A percentile compares a stretch with the other conserved stretches of the same genome.
Evolutionary conservation across 2,113 vertebrate species (phyloP).

Genomic region (Nematolebias whitei): DNA sequence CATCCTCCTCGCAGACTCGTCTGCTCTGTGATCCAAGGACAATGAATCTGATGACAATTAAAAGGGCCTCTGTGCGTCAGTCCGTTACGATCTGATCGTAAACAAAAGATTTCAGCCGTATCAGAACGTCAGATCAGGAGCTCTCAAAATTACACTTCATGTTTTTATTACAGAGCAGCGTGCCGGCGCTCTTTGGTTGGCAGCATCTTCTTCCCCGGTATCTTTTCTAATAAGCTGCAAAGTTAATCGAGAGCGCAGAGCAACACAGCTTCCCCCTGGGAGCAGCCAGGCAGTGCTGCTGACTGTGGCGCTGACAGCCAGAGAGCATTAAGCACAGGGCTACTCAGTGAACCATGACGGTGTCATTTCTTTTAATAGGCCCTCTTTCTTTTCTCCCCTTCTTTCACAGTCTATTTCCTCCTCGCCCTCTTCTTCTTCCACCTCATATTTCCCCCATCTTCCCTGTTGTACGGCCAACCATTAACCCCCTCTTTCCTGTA

Average conservation of each 20-base stretch:
- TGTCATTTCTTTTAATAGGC: constrained; percentile 80
- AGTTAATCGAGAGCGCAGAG: constrained; percentile 75
- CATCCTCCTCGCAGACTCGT: constrained; percentile 22
- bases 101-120: constrained; percentile 15
- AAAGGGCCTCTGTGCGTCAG: constrained; percentile 30
- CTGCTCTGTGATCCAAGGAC: constrained; percentile 30
- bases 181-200: constrained; percentile 50
- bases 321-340: constrained; percentile 75
- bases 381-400: constrained; percentile 51
- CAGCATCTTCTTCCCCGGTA: constrained; percentile 54
- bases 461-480: constrained; percentile 11
- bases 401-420: constrained; percentile 31
- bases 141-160: constrained; percentile 47
- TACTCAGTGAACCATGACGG: constrained; percentile 73
- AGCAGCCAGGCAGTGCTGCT: constrained; percentile 66
- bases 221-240: constrained; percentile 73
- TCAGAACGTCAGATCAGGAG: constrained; percentile 11
- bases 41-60: constrained; percentile 42
- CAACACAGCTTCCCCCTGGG: constrained; percentile 67
- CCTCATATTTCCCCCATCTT: constrained; percentile 22
- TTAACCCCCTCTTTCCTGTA: constrained; percentile 26
- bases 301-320: constrained; percentile 74
- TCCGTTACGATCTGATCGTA: constrained; percentile 29
- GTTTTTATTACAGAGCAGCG: constrained; percentile 46
- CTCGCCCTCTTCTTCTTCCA: constrained; percentile 8